Evolutionary conservation across 1,140 invertebrate genomes (phyloP).

Genomic region (Pristionchus pacificus): DNA sequence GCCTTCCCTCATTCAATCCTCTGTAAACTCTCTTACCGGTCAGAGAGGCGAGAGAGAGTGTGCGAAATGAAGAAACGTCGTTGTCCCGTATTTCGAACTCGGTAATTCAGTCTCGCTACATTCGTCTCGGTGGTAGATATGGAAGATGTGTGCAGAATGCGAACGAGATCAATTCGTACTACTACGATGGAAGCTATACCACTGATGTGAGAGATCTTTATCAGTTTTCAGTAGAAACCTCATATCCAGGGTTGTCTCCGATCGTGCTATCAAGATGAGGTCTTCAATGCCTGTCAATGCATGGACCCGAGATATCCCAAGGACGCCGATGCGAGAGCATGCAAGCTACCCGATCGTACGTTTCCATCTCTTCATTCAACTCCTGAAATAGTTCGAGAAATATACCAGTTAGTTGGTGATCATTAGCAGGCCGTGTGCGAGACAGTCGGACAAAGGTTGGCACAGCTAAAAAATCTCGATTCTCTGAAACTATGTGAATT

Average conservation of each 20-base stretch:
- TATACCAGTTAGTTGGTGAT: too few relatives aligned
- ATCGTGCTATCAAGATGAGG: conserved; percentile 34
- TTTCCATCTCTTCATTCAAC: too few relatives aligned
- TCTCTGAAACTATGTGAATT: too few relatives aligned
- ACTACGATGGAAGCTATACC: conserved; percentile 31
- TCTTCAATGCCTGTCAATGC: conserved; percentile 22
- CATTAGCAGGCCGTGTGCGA: too few relatives aligned
- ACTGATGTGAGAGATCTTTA: conserved; percentile 28
- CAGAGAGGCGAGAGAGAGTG: too few relatives aligned
- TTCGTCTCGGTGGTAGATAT: conserved; percentile 33
- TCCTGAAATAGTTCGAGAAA: too few relatives aligned
- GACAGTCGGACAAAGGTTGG: too few relatives aligned
- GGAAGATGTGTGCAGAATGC: conserved; percentile 29
- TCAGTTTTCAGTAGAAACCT: neutral
- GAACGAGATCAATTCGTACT: conserved; percentile 29
- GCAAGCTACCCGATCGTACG: conserved; percentile 26
- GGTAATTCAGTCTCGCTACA: conserved; percentile 24
- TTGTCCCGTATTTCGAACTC: too few relatives aligned
- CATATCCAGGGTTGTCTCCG: conserved; percentile 33
- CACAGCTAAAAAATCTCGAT: too few relatives aligned
- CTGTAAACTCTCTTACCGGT: too few relatives aligned
- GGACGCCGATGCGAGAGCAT: conserved; percentile 7
- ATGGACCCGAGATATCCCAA: conserved; percentile 36
- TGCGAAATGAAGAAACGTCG: too few relatives aligned
- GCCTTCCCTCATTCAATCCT: neutral